Evolutionary conservation across 2,113 vertebrate species (phyloP), one percentile per base, ranked within the genome.

Genomic region (Neoarius graeffei): DNA sequence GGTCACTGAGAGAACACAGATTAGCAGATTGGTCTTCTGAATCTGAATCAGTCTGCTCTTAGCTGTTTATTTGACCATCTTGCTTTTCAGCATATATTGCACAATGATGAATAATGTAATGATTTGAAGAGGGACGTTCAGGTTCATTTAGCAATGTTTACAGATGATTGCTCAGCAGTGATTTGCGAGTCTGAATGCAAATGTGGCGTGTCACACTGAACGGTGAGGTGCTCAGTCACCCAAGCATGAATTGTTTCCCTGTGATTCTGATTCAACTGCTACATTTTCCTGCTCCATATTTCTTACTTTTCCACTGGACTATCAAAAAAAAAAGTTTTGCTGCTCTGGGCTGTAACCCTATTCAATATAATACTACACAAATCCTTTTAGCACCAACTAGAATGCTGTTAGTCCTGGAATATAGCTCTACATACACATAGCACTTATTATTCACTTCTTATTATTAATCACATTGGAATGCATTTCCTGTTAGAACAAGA

Each of bases 61-160:
- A 66, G 57, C 7, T 82, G 17, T 14, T 84, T 50, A 54, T 83
- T 83, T 50, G 1, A 7, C 54, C 19, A 13, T 67, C 82, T 84
- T 67, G 82, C 67, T 84, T 62, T 52, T 67, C 48, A 2, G 82
- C 48, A 67, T 54, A 54, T 84, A 57, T 1, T 57, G 54, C 42
- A 83, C 35, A 66, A 52, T 27, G 17, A 67, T 67, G 42, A 84
- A 84, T 67, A 84, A 84, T 84, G 82, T 67, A 84, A 1, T 5
- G 62, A 84, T 67, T 84, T 84, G 62, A 84, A 84, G 62, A 67
- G 62, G 13, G 62, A 67, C 62, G 27, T 50, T 84, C 23, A 1
- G 82, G 62, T 84, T 67, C 62, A 67, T 67, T 84, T 84, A 84
- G 62, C 62, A 84, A 84, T 67, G 62, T 84, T 84, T 84, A 84